A percentile compares a stretch with the other conserved stretches of the same genome.
phyloP scores from a whole-genome alignment of 2,797 vertebrate genomes.

The Coreius guichenoti region DNA sequence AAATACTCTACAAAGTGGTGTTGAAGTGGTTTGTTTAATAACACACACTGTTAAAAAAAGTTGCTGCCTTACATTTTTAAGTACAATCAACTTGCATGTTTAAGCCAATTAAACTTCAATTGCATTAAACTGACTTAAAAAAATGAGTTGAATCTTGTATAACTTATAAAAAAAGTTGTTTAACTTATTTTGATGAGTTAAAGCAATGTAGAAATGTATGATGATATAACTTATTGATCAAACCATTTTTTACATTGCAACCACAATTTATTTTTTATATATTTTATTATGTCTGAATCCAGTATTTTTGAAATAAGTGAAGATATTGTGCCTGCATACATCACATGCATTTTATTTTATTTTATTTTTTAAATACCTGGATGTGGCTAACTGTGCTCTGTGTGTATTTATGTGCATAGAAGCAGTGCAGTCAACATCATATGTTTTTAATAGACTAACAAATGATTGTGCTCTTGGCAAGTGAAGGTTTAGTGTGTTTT shows the following conservation, averaged over 20 bases:
- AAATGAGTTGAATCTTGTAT: too few relatives aligned
- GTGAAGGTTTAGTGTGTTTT: conserved; percentile 34
- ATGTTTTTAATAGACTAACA: conserved; percentile 23
- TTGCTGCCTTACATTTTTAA: too few relatives aligned
- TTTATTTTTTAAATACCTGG: neutral
- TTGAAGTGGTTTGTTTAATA: neutral
- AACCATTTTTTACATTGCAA: too few relatives aligned
- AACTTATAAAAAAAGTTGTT: too few relatives aligned
- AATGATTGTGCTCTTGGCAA: conserved; percentile 32
- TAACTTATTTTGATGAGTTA: too few relatives aligned
- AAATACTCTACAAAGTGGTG: neutral
- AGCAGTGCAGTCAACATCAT: neutral
- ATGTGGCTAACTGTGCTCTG: neutral
- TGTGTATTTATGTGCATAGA: neutral
- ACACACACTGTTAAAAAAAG: too few relatives aligned
- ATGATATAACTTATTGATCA: too few relatives aligned
- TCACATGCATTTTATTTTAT: neutral
- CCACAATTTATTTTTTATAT: neutral
- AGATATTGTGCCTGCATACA: neutral
- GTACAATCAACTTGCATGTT: too few relatives aligned
- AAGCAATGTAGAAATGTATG: too few relatives aligned
- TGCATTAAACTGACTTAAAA: too few relatives aligned
- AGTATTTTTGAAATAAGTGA: neutral
- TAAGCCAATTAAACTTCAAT: too few relatives aligned
- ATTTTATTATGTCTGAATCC: neutral